Evolutionary conservation across 1,140 invertebrate species (phyloP).

Genomic region (Macrotrachela quadricornifera): DNA sequence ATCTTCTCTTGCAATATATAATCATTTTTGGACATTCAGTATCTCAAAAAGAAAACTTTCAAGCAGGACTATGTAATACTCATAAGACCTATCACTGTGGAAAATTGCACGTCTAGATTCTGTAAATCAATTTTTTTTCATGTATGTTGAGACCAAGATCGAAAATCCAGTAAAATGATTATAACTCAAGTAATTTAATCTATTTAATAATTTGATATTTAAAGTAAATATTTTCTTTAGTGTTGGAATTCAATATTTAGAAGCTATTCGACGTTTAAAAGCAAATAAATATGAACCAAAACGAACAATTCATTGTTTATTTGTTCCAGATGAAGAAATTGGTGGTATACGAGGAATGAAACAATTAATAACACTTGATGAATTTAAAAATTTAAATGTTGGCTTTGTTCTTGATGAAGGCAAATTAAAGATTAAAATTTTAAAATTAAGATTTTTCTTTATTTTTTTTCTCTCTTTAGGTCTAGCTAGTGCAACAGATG

Average conservation of each 20-base stretch:
- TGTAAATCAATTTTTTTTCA: too few species aligned
- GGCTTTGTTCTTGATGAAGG: slow-evolving; percentile 78
- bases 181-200: too few species aligned
- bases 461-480: slow-evolving; percentile 20
- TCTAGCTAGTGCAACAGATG: slow-evolving; percentile 41
- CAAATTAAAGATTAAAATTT: slow-evolving; percentile 4
- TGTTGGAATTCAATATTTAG: slow-evolving; percentile 34
- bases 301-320: slow-evolving; percentile 37
- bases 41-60: too few species aligned
- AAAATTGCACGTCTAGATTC: too few species aligned
- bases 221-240: too few species aligned
- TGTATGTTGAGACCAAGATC: too few species aligned
- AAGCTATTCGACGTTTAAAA: slow-evolving; percentile 48
- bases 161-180: too few species aligned
- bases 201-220: too few species aligned
- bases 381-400: slow-evolving; percentile 59
- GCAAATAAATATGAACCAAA: slow-evolving; percentile 33
- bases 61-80: too few species aligned
- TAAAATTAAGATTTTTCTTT: neutral
- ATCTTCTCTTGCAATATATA: too few species aligned
- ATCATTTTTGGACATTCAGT: too few species aligned
- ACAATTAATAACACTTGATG: slow-evolving; percentile 48
- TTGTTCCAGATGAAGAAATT: slow-evolving; percentile 80
- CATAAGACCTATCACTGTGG: too few species aligned
- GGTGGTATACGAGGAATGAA: slow-evolving; percentile 63